Base-by-base conservation (phyloP, 2,797 vertebrate genomes). In the Pseudochaenichthys georgianus region DNA sequence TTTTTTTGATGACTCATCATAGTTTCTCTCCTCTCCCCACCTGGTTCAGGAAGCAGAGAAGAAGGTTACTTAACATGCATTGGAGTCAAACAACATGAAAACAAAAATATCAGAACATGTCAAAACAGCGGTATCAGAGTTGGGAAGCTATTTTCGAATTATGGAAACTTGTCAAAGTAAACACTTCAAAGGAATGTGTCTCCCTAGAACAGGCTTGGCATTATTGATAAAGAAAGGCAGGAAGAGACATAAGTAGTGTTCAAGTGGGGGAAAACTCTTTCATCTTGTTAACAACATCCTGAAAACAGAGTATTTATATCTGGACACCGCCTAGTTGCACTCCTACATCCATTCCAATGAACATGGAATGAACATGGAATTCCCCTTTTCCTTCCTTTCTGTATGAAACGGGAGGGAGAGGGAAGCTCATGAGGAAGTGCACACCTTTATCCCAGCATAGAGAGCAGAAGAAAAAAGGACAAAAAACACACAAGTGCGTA, bases 11-110 rank as follows among this genome's bases (percentile, higher is more conserved):
- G 85, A 92, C 73, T 97, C 97, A 0, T 94, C 93, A 3, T 93
- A 93, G 62, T 93, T 92, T 38, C 78, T 94, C 75, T 97, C 96
- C 81, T 99, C 96, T 76, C 98, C 98, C 98, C 98, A 99, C 87
- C 98, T 99, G 85, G 64, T 83, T 76, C 62, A 89, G 12, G 70
- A 80, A 74, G 13, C 60, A 84, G 42, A 80, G 38, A 79, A 1
- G 12, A 81, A 3, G 2, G 58, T 81, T 54, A 88, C 38, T 70
- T 2, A 75, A 50, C 60, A 58, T n/a, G 8, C 45, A 65, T 69
- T 7, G 9, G 12, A 72, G 16, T 3, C 15, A 61, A 62, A 55
- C 47, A 81, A 45, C 10, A 64, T 41, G 13, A 60, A 52, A 62
- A 21, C 16, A 28, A 28, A 23, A 15, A 70, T 19, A 19, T 60